Base-by-base conservation (phyloP, 2,797 vertebrate species). In the Leucoraja ocellata region DNA sequence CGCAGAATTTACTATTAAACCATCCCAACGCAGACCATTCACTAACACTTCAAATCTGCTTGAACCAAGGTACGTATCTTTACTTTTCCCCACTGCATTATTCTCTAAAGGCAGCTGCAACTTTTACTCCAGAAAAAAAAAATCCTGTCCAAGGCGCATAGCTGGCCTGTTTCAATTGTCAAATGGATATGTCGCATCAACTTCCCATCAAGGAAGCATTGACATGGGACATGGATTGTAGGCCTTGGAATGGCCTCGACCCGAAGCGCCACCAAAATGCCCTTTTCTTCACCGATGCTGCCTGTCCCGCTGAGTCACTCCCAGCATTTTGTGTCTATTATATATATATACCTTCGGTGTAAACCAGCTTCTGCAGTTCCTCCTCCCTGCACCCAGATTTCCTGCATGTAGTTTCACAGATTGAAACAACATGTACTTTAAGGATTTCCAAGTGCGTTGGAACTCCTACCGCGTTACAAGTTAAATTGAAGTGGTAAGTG, bases 401-500 rank as follows among this genome's bases (percentile, higher is more conserved):
- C 61, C n/a, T 88, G 6, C 63, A 32, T 1, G 21, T 68, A 88
- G 63, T 23, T 88, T 88, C 36, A 88, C 84, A 88, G 84, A 63
- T 88, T n/a, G 65, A 88, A 88, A 36, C n/a, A 88, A 68, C 23
- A 88, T 93, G 23, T 93, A 65, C 76, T 36, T 86, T 93, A 83
- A 91, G 93, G 86, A 90, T 71, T 71, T 81, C 94, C 93, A 25
- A 86, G 94, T 84, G 93, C 93, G 32, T 94, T 93, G 88, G 93
- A 93, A 93, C 94, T 93, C 93, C 46, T 94, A 86, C 94, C 93
- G 93, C 93, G 93, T 94, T 91, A 94, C 94, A 93, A 93, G 94
- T 94, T 94, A 76, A 93, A 94, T 94, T 94, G 94, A 95, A 94
- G 93, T 94, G 94, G 94, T 93, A 94, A 93, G 91, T 93, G 73